Percentiles rank a stretch among this genome's conserved stretches.
Conservation (phyloP, 2,797 vertebrate species). For the Acropternis orthonyx region DNA sequence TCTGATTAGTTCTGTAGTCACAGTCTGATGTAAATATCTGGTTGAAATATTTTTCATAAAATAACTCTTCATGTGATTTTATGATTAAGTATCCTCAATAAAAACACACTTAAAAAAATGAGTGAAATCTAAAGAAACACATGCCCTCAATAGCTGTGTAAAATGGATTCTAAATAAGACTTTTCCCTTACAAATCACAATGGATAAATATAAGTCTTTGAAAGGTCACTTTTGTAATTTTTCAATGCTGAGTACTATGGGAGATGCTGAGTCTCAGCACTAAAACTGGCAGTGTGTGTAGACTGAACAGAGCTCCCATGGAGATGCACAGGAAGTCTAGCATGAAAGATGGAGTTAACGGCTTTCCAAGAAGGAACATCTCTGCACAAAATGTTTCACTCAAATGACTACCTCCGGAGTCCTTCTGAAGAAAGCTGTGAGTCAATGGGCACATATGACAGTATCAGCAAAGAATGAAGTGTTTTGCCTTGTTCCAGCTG, state of each 20-base stretch:
- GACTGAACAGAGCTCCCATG: background rate
- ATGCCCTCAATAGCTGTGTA: accelerated
- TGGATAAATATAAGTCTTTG: background rate
- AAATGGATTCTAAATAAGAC: background rate
- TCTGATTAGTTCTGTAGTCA: background rate
- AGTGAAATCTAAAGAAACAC: background rate
- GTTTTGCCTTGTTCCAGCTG: background rate
- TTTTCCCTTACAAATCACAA: background rate
- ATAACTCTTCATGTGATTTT: background rate
- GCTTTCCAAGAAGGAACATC: background rate
- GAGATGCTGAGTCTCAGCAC: background rate
- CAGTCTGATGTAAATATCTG: background rate
- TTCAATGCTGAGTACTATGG: background rate
- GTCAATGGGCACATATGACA: background rate
- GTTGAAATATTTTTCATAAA: background rate
- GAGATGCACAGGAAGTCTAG: background rate
- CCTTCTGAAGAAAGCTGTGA: background rate
- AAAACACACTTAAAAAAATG: background rate
- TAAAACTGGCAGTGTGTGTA: background rate
- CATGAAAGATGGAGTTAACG: accelerated
- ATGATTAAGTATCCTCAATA: background rate
- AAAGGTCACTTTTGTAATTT: background rate
- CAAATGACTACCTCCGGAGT: background rate
- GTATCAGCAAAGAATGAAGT: background rate
- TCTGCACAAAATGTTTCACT: background rate